Evolutionary conservation across 2,888 invertebrate genomes (phyloP), one percentile per base, ranked within the genome.

Genomic region (Polia nebulosa): DNA sequence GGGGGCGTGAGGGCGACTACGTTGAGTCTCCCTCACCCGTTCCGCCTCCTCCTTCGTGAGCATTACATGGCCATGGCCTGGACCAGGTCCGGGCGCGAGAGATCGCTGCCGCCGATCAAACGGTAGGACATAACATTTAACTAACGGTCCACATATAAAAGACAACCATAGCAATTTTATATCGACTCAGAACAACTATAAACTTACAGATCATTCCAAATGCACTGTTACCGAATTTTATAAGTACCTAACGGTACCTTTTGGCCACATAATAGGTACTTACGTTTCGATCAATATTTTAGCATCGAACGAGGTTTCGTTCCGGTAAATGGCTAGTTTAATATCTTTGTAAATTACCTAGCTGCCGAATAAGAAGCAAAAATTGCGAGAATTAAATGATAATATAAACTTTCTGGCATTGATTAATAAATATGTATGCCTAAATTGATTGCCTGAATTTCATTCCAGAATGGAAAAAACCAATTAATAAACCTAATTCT

Each of bases 221-320:
- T 32, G 61, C 17, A 71, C 55, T 39, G 15, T 65, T 53, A 57
- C 36, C 60, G 44, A 44, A 65, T 74, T 51, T 75, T 60, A 57
- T 57, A n/a, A 53, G 25, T 75, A n/a, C n/a, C n/a, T n/a, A 74
- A 74, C 63, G 59, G 65, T 61, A 53, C 32, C 4, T 39, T 58
- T 36, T 57, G 22, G 45, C 34, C 41, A 53, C 45, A 73, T 63
- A 53, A 73, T 53, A 47, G 44, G 52, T 73, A 76, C 47, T 44
- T 61, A 49, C 34, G 53, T 58, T 57, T 44, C 32, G 57, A 44
- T 65, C 53, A 65, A 60, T 65, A 65, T 64, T 61, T 70, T 65
- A 57, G 41, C 47, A 71, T 32, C 32, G n/a, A 57, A 52, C 47
- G n/a, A 25, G 22, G 17, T 51, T 41, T 58, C 27, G 47, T 60